Base-by-base conservation (phyloP, 1,140 invertebrate genomes). In the Trypoxylus dichotomus region DNA sequence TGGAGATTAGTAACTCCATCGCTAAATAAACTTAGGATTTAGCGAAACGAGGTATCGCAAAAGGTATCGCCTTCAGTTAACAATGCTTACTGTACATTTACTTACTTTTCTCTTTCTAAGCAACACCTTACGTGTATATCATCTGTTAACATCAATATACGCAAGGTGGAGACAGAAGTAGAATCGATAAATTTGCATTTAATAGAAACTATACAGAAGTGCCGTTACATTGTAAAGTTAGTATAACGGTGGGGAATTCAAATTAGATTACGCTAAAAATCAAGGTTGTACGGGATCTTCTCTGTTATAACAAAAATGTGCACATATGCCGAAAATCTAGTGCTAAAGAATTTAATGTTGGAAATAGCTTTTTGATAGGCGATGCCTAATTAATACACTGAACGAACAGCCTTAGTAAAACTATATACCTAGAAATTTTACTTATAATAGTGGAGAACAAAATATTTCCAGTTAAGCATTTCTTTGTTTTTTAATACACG, bases 171-270 rank as follows among this genome's bases (percentile, higher is more conserved):
- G 19, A 24, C 25, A 24, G 19, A 63, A 63, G 60, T 3, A 27
- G 60, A 27, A 63, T 63, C 60, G 60, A 27, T 63, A 63, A 63
- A 63, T 63, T 63, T 63, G 21, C 60, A 63, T 63, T 63, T 63
- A 63, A 63, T 63, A 19, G 60, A 63, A 63, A 63, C 60, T 63
- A 24, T 11, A 6, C 6, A 5, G 3, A 19, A 24, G 24, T 63
- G 24, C 60, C 21, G 60, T 63, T 63, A 63, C 19, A 27, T 27
- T 63, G n/a, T 63, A 63, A 63, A 63, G 60, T 63, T 63, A 27
- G 19, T 63, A 63, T 63, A 63, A 63, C 60, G 60, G 60, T 24
- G 24, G 19, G 21, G 24, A 11, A 27, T 25, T 63, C 19, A 63
- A 63, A 63, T 63, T 21, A 11, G 25, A 63, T 24, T 19, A 63